phyloP scores from a whole-genome alignment of 2,888 invertebrate species.

The Desoria tigrina region DNA sequence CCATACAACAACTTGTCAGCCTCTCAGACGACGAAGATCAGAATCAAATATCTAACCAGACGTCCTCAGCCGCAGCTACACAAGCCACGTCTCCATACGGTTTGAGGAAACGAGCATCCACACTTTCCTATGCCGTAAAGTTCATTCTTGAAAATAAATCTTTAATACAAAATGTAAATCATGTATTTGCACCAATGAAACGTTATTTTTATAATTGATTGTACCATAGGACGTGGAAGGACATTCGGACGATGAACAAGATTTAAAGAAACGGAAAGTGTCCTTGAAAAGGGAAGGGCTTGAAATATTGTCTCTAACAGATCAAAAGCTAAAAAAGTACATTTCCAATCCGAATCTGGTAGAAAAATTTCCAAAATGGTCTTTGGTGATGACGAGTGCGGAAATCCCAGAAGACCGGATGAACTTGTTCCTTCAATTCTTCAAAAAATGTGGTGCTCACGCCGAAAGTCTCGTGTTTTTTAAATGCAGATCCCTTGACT shows the following conservation, averaged over 20 bases:
- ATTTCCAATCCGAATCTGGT: conserved; percentile 16
- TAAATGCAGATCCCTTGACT: no score
- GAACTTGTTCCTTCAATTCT: conserved; percentile 18
- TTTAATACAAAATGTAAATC: no score
- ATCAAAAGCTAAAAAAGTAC: conserved; percentile 4
- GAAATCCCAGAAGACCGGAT: background rate
- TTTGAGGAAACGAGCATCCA: background rate
- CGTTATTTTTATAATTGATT: no score
- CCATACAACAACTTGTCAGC: background rate
- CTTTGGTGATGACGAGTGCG: background rate
- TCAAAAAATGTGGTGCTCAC: conserved; percentile 22
- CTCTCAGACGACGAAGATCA: conserved; percentile 8
- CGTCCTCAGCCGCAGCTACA: background rate
- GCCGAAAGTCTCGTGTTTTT: conserved; percentile 16
- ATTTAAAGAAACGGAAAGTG: no score
- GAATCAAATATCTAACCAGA: no score
- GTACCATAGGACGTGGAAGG: no score
- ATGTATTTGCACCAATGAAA: no score
- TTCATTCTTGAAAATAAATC: background rate
- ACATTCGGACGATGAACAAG: no score
- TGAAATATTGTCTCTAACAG: conserved; percentile 19
- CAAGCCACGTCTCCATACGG: background rate
- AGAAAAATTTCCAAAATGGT: conserved; percentile 17
- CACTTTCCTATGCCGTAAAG: background rate
- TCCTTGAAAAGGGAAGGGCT: background rate